phyloP scores from a whole-genome alignment of 2,888 invertebrate species.

The Lasius fuliginosus region DNA sequence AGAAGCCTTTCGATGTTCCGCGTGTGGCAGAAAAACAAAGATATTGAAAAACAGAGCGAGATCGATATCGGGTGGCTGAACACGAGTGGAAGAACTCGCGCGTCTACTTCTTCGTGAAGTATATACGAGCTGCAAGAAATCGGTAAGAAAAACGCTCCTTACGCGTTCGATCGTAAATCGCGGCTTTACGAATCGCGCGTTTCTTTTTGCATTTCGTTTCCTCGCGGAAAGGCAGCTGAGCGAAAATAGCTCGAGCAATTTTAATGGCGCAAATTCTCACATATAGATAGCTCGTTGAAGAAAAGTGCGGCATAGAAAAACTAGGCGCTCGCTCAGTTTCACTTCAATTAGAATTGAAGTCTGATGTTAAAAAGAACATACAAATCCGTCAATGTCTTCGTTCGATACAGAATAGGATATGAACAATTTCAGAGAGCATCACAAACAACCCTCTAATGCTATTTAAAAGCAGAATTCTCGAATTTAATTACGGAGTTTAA shows the following conservation, averaged over 20 bases:
- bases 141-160: conserved; percentile 46
- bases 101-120: conserved; percentile 50
- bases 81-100: conserved; percentile 53
- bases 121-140: conserved; percentile 39
- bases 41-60: conserved; percentile 56
- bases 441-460: conserved; percentile 15
- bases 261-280: conserved; percentile 54
- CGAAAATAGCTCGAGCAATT: conserved; percentile 53
- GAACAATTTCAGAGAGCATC: conserved; percentile 23
- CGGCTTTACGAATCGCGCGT: conserved; percentile 32
- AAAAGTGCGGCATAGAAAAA: conserved; percentile 44
- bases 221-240: conserved; percentile 35
- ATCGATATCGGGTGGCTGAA: conserved; percentile 53
- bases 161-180: conserved; percentile 52
- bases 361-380: conserved; percentile 46
- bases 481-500: conserved; percentile 35
- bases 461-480: conserved; percentile 32
- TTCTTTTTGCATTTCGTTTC: conserved; percentile 32
- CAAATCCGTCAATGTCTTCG: conserved; percentile 57
- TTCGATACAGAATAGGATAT: conserved; percentile 24
- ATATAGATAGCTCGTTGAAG: conserved; percentile 47
- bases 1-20: conserved; percentile 58
- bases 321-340: conserved; percentile 42
- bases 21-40: conserved; percentile 58
- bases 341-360: conserved; percentile 55